Conservation (phyloP, 2,113 vertebrate species). For the Microtus richardsoni region DNA sequence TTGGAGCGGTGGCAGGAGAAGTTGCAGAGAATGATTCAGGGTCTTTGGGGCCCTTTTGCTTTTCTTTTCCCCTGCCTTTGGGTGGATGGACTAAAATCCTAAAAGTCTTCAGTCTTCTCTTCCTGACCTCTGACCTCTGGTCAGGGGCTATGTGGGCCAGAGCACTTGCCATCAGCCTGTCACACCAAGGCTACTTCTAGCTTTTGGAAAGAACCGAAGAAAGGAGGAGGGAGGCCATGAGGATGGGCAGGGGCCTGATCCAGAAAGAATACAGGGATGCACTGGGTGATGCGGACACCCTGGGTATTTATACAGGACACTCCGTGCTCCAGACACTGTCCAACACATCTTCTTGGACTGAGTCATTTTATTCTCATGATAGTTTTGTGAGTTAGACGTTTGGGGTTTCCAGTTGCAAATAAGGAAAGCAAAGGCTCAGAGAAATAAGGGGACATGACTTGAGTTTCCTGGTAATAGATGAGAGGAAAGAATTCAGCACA, state of each 20-base stretch:
- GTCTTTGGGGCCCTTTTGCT: neutral
- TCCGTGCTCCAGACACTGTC: rapidly evolving
- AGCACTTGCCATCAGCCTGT: neutral
- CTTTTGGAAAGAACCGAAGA: neutral
- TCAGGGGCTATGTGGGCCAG: neutral
- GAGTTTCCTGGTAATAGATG: neutral
- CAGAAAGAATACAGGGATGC: rapidly evolving
- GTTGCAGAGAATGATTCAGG: no score
- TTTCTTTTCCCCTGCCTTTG: neutral
- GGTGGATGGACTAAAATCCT: neutral
- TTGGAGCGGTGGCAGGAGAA: neutral
- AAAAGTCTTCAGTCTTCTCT: neutral
- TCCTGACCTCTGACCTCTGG: conserved; percentile 28
- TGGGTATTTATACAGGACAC: neutral
- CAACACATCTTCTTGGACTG: neutral
- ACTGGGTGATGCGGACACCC: rapidly evolving
- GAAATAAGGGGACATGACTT: neutral
- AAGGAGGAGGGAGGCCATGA: neutral
- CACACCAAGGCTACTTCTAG: neutral
- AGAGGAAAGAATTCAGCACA: neutral
- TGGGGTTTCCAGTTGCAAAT: neutral
- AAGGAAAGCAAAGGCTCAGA: neutral
- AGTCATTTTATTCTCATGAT: neutral
- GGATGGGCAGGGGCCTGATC: neutral
- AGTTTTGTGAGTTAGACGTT: neutral